Conservation (phyloP, 2,888 invertebrate genomes). For the Eupeodes latifasciatus region DNA sequence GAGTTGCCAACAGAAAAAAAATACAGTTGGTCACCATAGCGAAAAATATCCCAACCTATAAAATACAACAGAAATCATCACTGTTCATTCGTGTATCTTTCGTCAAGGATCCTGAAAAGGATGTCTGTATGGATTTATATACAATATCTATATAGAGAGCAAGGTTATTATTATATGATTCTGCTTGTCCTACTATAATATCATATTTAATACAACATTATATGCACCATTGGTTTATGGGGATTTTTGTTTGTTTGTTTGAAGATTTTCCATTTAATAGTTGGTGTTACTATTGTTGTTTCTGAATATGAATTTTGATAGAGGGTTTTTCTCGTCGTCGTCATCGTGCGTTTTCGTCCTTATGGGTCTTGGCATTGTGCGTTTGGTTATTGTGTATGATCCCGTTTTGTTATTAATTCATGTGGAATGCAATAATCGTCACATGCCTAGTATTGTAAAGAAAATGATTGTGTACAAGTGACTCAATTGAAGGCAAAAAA, state of each 20-base stretch:
- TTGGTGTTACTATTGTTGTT: slow-evolving; percentile 12
- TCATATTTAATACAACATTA: slow-evolving; percentile 3
- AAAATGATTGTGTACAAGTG: slow-evolving; percentile 11
- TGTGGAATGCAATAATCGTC: slow-evolving; percentile 17
- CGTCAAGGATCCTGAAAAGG: slow-evolving; percentile 1
- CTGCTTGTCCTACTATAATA: background rate
- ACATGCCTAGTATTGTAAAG: background rate
- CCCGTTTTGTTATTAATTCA: slow-evolving; percentile 14
- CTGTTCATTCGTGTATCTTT: background rate
- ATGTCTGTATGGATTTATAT: background rate
- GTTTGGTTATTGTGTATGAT: slow-evolving; percentile 3
- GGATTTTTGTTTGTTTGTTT: background rate
- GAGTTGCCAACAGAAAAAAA: background rate
- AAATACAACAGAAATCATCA: background rate
- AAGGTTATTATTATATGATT: slow-evolving; percentile 9
- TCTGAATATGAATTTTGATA: slow-evolving; percentile 1
- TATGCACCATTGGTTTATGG: background rate
- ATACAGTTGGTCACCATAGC: background rate
- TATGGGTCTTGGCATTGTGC: slow-evolving; percentile 10
- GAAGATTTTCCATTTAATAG: slow-evolving; percentile 18
- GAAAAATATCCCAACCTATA: background rate
- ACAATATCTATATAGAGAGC: background rate
- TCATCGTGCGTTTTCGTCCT: background rate
- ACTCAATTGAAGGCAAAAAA: background rate
- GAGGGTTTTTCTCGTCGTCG: background rate